These are phyloP conservation scores for Enteromius fasciolatus DNA, from an alignment of 2,797 vertebrate genomes.

Conservation along the genomic window DNA sequence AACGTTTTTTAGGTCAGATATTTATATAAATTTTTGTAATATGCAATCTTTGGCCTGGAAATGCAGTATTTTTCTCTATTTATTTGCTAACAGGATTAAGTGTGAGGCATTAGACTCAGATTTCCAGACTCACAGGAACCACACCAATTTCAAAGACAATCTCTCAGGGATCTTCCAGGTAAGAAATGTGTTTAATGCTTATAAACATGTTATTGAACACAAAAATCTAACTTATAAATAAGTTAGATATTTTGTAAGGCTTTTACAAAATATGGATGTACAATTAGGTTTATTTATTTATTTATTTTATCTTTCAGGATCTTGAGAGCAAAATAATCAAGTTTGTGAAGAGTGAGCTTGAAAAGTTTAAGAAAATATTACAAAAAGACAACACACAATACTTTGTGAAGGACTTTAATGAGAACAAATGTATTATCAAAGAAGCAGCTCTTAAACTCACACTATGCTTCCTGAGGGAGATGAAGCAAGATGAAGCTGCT, in stretches of 20 bases:
- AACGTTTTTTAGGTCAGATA: neutral
- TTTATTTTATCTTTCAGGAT: neutral
- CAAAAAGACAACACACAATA: neutral
- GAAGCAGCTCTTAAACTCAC: slow-evolving; percentile 32
- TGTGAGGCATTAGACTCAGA: neutral
- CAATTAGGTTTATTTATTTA: neutral
- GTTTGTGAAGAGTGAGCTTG: slow-evolving; percentile 11
- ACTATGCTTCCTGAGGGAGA: slow-evolving; percentile 6
- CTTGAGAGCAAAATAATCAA: slow-evolving; percentile 12
- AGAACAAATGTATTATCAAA: neutral
- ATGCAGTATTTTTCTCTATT: neutral
- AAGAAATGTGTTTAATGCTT: neutral
- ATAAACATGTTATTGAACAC: neutral
- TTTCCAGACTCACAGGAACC: neutral
- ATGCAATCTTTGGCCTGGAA: neutral
- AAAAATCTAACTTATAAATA: neutral
- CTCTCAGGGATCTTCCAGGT: neutral
- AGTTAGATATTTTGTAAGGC: too few species aligned
- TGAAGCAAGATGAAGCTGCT: slow-evolving; percentile 3
- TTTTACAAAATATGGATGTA: neutral
- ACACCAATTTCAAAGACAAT: neutral
- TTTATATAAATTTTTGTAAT: neutral
- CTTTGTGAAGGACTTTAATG: neutral
- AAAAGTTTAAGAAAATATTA: neutral
- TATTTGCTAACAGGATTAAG: neutral